Conservation (phyloP, 2,797 vertebrate species). For the Ctenopoma kingsleyae region DNA sequence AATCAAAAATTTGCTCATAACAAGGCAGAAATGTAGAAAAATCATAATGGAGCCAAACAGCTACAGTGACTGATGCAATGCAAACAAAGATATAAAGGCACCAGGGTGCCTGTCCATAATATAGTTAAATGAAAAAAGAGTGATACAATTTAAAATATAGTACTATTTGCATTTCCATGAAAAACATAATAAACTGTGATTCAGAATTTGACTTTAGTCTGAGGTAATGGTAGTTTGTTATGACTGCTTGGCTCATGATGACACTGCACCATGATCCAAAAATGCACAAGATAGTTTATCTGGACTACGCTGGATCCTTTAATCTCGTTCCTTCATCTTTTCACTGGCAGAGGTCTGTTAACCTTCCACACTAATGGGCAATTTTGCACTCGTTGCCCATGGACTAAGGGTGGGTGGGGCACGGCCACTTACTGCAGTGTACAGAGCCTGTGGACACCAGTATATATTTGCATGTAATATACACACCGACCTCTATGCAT, state of each 20-base stretch:
- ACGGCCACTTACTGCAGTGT: conserved; percentile 24
- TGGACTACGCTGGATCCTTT: conserved; percentile 41
- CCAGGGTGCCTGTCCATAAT: conserved; percentile 26
- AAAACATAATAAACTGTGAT: conserved; percentile 30
- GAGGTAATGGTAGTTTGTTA: conserved; percentile 71
- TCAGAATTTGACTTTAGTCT: conserved; percentile 55
- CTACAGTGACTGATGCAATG: conserved; percentile 23
- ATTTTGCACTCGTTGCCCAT: conserved; percentile 57
- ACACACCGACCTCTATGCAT: conserved; percentile 39
- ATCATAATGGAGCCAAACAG: conserved; percentile 23
- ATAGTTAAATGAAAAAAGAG: conserved; percentile 17
- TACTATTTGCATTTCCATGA: conserved; percentile 31
- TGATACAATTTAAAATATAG: conserved; percentile 18
- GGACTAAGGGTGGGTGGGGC: conserved; percentile 13
- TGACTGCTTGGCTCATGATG: conserved; percentile 47
- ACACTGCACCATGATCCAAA: conserved; percentile 47
- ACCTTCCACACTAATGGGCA: conserved; percentile 62
- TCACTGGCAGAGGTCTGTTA: conserved; percentile 66
- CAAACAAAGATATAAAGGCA: conserved; percentile 42
- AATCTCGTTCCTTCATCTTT: conserved; percentile 54
- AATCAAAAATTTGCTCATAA: conserved; percentile 27
- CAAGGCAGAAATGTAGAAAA: conserved; percentile 34
- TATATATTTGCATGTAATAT: conserved; percentile 49
- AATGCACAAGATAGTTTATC: conserved; percentile 56
- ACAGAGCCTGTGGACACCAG: conserved; percentile 59